Conservation (phyloP, 2,888 invertebrate genomes). For the Acleris holmiana region DNA sequence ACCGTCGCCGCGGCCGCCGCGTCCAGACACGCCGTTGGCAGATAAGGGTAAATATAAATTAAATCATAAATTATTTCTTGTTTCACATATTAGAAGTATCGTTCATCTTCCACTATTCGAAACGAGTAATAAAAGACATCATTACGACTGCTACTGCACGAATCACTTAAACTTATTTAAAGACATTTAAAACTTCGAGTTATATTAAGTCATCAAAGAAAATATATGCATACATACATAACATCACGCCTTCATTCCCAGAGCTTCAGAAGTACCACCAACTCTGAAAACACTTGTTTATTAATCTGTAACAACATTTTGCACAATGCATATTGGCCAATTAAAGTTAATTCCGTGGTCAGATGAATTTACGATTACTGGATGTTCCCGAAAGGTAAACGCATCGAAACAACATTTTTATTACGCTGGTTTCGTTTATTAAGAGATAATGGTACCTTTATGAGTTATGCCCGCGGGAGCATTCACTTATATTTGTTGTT, state of each 20-base stretch:
- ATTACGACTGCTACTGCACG: slow-evolving; percentile 1
- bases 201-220: slow-evolving; percentile 6
- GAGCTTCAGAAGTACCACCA: too few relatives aligned
- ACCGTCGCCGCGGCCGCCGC: slow-evolving; percentile 74
- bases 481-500: slow-evolving; percentile 78
- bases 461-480: slow-evolving; percentile 68
- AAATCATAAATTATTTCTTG: neutral
- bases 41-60: slow-evolving; percentile 70
- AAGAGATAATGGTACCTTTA: slow-evolving; percentile 83
- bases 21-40: slow-evolving; percentile 71
- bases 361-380: slow-evolving; percentile 66
- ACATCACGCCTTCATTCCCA: too few relatives aligned
- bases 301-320: too few relatives aligned
- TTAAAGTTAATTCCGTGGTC: slow-evolving; percentile 53
- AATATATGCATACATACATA: too few relatives aligned
- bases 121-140: neutral
- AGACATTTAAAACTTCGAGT: neutral
- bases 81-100: neutral
- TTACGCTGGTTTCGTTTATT: slow-evolving; percentile 74
- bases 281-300: too few relatives aligned
- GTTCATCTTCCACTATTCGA: neutral
- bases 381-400: slow-evolving; percentile 63
- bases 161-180: neutral
- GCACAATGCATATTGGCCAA: slow-evolving; percentile 17
- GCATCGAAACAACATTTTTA: slow-evolving; percentile 75